Evolutionary conservation across 2,113 vertebrate species (phyloP), one percentile per base, ranked within the genome.

Genomic region (Microtus montanus): DNA sequence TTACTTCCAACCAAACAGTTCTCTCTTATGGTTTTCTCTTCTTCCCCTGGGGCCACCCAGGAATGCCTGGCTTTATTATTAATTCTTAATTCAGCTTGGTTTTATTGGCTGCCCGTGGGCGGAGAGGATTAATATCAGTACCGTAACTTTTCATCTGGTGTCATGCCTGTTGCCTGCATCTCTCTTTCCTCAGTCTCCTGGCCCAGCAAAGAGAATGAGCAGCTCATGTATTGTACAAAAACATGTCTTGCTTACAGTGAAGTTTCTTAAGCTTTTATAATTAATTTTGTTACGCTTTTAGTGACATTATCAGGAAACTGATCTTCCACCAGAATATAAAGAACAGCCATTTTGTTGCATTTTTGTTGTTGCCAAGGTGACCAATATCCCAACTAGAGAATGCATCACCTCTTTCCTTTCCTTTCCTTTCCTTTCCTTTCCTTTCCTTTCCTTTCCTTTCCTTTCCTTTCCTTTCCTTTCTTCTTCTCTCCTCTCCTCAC

Each of bases 261-360:
- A 80, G 8, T 93, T 49, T 91, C 54, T 83, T 71, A 87, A 33
- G 63, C 52, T 78, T 86, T 92, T 77, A 47, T 8, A 80, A 78
- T 15, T 54, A 82, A 61, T 63, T 83, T 28, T 61, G 20, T 82
- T 61, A 63, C 5, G 9, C 54, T 79, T 10, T 90, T 58, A 78
- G 28, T 15, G n/a, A 68, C 26, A 79, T 13, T 78, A 66, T 52
- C 9, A 91, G 24, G 73, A 89, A 73, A 90, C 33, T 73, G 13
- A 87, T 52, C 47, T 92, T 82, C 26, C 63, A 83, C 15, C 33
- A 8, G 71, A n/a, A 54, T 92, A 61, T 52, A 79, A 92, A 13
- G 15, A 30, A n/a, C 5, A 83, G 20, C 12, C 38, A 63, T 68
- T 73, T 64, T 83, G 70, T 28, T 95, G n/a, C 4, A 87, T 78